Conservation (phyloP, 2,113 vertebrate genomes). For the Rhea americana region DNA sequence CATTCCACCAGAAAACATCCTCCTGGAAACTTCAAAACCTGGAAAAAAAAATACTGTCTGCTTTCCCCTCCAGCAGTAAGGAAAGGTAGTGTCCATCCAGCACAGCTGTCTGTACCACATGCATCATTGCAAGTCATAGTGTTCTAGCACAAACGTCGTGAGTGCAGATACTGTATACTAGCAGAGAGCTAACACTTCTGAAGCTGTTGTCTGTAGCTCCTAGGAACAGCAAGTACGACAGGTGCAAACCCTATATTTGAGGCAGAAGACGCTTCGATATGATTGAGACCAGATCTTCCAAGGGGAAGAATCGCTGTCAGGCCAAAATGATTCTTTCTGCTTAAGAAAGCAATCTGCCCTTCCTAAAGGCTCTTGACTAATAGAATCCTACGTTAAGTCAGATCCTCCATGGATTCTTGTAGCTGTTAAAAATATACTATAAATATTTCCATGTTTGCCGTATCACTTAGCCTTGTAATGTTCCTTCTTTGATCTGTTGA, state of each 20-base stretch:
- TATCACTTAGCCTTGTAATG: conserved; percentile 83
- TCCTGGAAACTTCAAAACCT: conserved; percentile 44
- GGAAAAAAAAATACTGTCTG: not conserved
- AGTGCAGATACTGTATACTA: conserved; percentile 56
- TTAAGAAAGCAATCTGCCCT: conserved; percentile 43
- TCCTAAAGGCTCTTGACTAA: conserved; percentile 63
- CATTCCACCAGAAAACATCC: conserved; percentile 52
- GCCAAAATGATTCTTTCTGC: conserved; percentile 28
- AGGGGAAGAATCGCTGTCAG: conserved; percentile 26
- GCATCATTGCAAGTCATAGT: conserved; percentile 51
- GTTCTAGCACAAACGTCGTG: conserved; percentile 61
- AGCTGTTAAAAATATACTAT: conserved; percentile 48
- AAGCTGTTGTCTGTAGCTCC: conserved; percentile 65
- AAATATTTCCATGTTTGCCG: conserved; percentile 31
- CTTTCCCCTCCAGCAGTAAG: conserved; percentile 24
- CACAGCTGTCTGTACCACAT: conserved; percentile 41
- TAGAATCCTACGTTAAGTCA: conserved; percentile 68
- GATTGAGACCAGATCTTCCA: conserved; percentile 48
- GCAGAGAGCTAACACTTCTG: conserved; percentile 57
- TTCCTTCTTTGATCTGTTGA: conserved; percentile 94
- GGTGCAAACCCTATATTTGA: conserved; percentile 69
- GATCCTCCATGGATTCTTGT: conserved; percentile 67
- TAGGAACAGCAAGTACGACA: conserved; percentile 64
- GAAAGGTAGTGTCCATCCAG: conserved; percentile 49
- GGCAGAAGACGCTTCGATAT: conserved; percentile 57